phyloP scores from a whole-genome alignment of 2,113 vertebrate genomes.

The Neodon shergylaensis region DNA sequence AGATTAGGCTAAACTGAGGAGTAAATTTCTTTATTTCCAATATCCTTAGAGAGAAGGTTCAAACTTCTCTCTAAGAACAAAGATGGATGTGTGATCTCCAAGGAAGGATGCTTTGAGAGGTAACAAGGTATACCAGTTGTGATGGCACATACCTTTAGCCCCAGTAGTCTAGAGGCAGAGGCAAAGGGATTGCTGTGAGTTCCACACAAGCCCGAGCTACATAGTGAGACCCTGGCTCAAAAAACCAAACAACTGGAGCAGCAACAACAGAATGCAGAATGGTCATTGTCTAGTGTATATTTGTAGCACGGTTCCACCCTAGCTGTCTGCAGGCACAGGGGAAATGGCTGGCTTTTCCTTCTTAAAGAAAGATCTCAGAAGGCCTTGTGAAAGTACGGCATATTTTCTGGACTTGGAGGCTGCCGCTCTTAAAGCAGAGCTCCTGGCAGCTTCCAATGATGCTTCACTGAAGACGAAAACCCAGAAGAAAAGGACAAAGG shows the following conservation, averaged over 20 bases:
- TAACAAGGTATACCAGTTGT: background rate
- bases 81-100: background rate
- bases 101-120: background rate
- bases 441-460: background rate
- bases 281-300: background rate
- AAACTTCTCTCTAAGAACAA: background rate
- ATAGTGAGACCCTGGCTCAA: background rate
- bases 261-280: background rate
- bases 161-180: background rate
- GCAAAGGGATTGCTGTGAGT: background rate
- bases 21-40: background rate
- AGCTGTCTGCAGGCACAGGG: no score
- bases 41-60: background rate
- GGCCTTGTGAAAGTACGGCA: background rate
- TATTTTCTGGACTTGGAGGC: background rate
- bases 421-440: background rate
- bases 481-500: background rate
- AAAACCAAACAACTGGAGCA: background rate
- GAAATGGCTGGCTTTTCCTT: background rate
- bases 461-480: background rate
- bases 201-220: background rate
- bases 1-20: background rate
- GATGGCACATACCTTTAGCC: background rate
- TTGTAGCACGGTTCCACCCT: background rate
- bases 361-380: background rate